A percentile compares a stretch with the other conserved stretches of the same genome.
phyloP scores from a whole-genome alignment of 2,888 invertebrate genomes.

The Eristalis intricaria region DNA sequence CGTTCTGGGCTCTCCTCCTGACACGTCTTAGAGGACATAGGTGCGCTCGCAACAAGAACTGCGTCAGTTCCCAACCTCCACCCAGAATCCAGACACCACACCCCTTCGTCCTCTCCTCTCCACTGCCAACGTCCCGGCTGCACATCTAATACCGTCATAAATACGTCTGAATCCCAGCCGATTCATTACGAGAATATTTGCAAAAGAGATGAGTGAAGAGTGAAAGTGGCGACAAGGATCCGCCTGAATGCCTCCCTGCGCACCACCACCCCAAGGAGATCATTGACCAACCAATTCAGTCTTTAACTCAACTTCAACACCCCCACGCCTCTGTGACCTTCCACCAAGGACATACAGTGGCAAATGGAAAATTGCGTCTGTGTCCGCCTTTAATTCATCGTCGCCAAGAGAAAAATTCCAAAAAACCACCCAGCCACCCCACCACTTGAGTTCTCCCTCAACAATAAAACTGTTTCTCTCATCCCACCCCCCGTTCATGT shows the following conservation, averaged over 20 bases:
- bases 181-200: background rate
- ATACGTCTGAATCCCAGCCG: background rate
- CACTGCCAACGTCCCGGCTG: too few relatives aligned
- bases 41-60: too few relatives aligned
- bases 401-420: constrained; percentile 35
- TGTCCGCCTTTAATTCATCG: constrained; percentile 43
- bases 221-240: background rate
- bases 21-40: too few relatives aligned
- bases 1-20: too few relatives aligned
- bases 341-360: constrained; percentile 44
- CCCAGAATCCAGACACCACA: too few relatives aligned
- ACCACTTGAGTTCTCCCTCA: constrained; percentile 12
- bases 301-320: background rate
- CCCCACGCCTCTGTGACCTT: constrained; percentile 38
- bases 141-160: background rate
- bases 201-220: background rate
- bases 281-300: background rate
- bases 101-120: too few relatives aligned
- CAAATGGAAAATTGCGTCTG: background rate
- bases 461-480: constrained; percentile 44
- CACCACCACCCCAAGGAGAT: background rate
- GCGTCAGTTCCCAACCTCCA: too few relatives aligned
- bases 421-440: background rate
- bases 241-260: background rate
- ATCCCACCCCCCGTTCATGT: background rate